Base-by-base conservation (phyloP, 2,797 vertebrate genomes). In the Fratercula arctica region DNA sequence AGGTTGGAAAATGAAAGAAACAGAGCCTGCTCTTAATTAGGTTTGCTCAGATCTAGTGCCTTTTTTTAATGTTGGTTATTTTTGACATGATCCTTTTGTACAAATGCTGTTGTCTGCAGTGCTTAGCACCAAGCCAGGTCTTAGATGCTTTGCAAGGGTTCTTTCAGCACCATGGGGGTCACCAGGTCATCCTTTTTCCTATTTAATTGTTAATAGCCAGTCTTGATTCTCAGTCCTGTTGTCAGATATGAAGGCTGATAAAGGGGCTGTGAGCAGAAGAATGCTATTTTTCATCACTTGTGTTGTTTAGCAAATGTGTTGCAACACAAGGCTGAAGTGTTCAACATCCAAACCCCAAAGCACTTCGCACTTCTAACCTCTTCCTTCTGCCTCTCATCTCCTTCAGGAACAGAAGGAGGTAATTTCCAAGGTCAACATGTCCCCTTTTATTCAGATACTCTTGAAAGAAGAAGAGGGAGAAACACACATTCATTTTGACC, bases 341-440 rank as follows among this genome's bases (percentile, higher is more conserved):
- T 50, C 13, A 18, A 33, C 50, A 61, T 91, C 43, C 85, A 88
- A 91, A 80, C n/a, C 48, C 48, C 57, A n/a, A 87, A 95, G 70
- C 20, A 16, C 33, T 70, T 76, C 3, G 0, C 53, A 29, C 66
- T 89, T 56, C 57, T 79, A 39, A 89, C 77, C 85, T 48, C 72
- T 66, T 72, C 41, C 45, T 77, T 67, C 83, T 83, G 51, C n/a
- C 67, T 85, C 79, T 90, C 43, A 29, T 81, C 91, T 85, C 72
- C 48, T 86, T 64, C 69, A 83, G 59, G 46, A 93, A 66, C 74
- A 93, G 91, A 20, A 93, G 70, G 73, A 85, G 85, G 68, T 19
- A n/a, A 91, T 93, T 94, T 91, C 87, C 75, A 91, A 96, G 94
- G 94, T 95, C 95, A 88, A 16, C 60, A 7, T n/a, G 87, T 80